Evolutionary conservation across 2,113 vertebrate species (phyloP), one percentile per base, ranked within the genome.

Genomic region (Gallinago undulata): DNA sequence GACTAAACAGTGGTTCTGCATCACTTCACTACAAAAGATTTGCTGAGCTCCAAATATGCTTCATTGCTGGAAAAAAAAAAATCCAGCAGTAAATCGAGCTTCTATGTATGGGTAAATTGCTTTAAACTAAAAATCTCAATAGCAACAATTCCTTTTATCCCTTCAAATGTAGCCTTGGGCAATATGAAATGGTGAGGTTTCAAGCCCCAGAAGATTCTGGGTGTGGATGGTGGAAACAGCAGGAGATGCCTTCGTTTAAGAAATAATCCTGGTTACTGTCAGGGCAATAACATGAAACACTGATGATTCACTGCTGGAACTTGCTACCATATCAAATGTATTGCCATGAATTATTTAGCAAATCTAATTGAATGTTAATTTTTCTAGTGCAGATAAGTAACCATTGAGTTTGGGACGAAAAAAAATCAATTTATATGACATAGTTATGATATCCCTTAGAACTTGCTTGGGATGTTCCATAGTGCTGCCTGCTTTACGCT

Each of bases 321-420:
- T 80, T 82, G 77, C 47, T 67, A 80, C 84, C n/a, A 76, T 48
- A 59, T 85, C 56, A 78, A 91, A 85, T 48, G 25, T 8, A 45
- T 43, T 73, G 56, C 47, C 67, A 82, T 95, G 73, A 96, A 97
- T 97, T 95, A 96, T 96, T 97, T 94, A 97, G 55, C 74, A 78
- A 59, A 84, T 45, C 68, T 95, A 97, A 96, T 70, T 78, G 94
- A 85, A 86, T 76, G 53, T 91, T 96, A 93, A 94, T 96, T 95
- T 95, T 93, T 63, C 70, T 90, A 50, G 48, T 93, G 84, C 45
- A 96, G 79, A 78, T 91, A 95, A 95, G 86, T 62, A 81, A 81
- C 45, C 43, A 51, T 77, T 79, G 77, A 93, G 64, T n/a, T 93
- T 59, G 53, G 56, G n/a, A 56, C 39, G 67, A 90, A 91, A 96